Conservation (phyloP, 2,888 invertebrate species). For the Minunthozetes semirufus region DNA sequence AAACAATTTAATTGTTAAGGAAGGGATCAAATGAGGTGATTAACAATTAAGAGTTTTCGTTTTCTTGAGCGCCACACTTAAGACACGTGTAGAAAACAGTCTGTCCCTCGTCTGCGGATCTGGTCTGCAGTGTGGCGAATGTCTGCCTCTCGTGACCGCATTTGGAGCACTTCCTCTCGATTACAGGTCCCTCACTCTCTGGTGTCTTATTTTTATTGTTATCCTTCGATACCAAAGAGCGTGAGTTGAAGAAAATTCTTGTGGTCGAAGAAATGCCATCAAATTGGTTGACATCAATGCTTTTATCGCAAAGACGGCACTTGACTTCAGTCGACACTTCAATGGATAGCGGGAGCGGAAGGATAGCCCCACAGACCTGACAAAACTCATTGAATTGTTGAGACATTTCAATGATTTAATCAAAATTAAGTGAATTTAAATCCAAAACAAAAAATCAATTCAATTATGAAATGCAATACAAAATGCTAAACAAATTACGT, state of each 20-base stretch:
- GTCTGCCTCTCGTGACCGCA: conserved; percentile 84
- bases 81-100: conserved; percentile 96
- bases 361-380: conserved; percentile 40
- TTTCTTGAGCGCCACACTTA: conserved; percentile 58
- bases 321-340: neutral
- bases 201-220: neutral
- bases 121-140: conserved; percentile 84
- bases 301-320: conserved; percentile 32
- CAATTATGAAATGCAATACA: no score
- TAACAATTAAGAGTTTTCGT: conserved; percentile 39
- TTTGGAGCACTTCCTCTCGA: conserved; percentile 60
- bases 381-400: conserved; percentile 39
- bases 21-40: neutral
- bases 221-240: neutral
- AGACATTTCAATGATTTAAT: neutral
- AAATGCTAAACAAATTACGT: no score
- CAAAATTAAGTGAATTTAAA: no score
- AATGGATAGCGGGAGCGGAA: conserved; percentile 37
- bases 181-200: conserved; percentile 39
- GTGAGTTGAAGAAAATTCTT: conserved; percentile 34
- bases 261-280: conserved; percentile 32
- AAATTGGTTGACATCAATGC: conserved; percentile 22
- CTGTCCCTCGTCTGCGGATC: conserved; percentile 98
- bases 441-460: no score
- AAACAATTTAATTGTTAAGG: no score